These are phyloP conservation scores for Steinernema hermaphroditum DNA, from an alignment of 2,888 invertebrate species.

Conservation along the genomic window DNA sequence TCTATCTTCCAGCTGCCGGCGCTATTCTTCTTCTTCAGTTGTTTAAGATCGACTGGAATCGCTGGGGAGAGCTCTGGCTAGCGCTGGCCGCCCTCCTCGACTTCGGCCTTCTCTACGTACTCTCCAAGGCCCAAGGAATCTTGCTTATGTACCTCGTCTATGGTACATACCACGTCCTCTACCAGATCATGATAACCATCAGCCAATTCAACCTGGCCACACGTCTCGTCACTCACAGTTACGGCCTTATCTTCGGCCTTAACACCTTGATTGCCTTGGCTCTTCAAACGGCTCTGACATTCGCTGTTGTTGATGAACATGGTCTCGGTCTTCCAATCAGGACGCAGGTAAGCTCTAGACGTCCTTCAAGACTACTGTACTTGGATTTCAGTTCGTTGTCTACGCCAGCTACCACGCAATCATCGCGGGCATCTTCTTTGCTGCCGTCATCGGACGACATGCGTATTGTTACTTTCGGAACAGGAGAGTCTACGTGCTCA, in stretches of 20 bases:
- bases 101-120: conserved; percentile 69
- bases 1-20: neutral
- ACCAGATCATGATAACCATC: conserved; percentile 62
- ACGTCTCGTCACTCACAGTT: conserved; percentile 80
- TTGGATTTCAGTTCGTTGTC: conserved; percentile 50
- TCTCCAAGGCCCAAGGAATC: conserved; percentile 70
- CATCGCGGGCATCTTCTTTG: conserved; percentile 38
- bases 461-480: neutral
- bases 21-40: conserved; percentile 4
- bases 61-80: conserved; percentile 70
- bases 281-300: conserved; percentile 79
- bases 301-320: conserved; percentile 71
- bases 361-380: neutral
- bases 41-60: conserved; percentile 69
- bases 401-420: conserved; percentile 50
- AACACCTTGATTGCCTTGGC: conserved; percentile 81
- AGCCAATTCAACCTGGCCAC: conserved; percentile 79
- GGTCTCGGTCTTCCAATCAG: conserved; percentile 53
- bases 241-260: conserved; percentile 85
- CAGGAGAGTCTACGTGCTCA: too few species aligned
- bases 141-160: conserved; percentile 55
- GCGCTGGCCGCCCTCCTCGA: conserved; percentile 70
- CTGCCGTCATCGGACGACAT: neutral
- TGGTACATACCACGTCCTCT: conserved; percentile 54
- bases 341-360: neutral